Conservation (phyloP, 2,797 vertebrate genomes). For the Remorina albescens region DNA sequence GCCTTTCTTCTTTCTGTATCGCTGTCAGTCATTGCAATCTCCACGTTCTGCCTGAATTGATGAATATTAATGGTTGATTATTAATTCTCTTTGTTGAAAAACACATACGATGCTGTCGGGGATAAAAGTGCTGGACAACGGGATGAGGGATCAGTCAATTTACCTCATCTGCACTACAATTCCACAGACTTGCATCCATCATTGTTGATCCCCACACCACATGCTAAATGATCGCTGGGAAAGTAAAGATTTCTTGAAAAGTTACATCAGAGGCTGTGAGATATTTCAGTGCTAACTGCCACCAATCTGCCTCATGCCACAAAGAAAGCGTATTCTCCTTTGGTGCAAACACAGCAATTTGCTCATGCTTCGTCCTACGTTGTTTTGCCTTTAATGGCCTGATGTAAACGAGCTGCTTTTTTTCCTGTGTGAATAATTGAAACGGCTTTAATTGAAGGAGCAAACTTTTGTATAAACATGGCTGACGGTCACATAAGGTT, state of each 20-base stretch:
- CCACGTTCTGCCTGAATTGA: constrained; percentile 63
- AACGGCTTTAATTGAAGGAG: constrained; percentile 50
- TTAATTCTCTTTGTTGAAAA: constrained; percentile 78
- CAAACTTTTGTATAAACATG: constrained; percentile 18
- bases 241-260: constrained; percentile 53
- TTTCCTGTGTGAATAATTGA: constrained; percentile 66
- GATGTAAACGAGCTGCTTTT: constrained; percentile 58
- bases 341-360: constrained; percentile 69
- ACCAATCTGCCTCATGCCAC: constrained; percentile 68
- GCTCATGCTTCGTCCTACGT: constrained; percentile 65
- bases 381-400: constrained; percentile 63
- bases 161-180: constrained; percentile 62
- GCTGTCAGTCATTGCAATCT: constrained; percentile 73
- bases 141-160: constrained; percentile 74
- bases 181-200: constrained; percentile 55
- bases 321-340: constrained; percentile 70
- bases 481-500: constrained; percentile 16
- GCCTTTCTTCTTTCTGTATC: constrained; percentile 56
- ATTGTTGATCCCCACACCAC: constrained; percentile 67
- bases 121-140: constrained; percentile 77
- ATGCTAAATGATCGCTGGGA: constrained; percentile 57
- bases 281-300: constrained; percentile 49
- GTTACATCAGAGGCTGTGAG: constrained; percentile 49
- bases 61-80: constrained; percentile 83
- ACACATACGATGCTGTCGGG: constrained; percentile 67